Evolutionary conservation across 2,888 invertebrate genomes (phyloP).

Genomic region (Chrysolina haemoptera): DNA sequence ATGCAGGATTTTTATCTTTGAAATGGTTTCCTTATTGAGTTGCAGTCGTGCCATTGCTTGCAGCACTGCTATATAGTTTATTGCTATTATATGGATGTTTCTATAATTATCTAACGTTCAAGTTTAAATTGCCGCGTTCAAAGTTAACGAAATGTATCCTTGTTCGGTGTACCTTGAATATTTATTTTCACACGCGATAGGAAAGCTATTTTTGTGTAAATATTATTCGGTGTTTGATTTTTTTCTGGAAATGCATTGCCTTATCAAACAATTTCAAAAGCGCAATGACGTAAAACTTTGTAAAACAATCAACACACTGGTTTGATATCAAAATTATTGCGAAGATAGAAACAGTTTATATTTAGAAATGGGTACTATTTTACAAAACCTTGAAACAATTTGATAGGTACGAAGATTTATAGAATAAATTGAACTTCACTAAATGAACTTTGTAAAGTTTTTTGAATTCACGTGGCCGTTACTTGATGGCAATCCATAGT

Average conservation of each 20-base stretch:
- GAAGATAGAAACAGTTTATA: too few relatives aligned
- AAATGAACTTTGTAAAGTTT: too few relatives aligned
- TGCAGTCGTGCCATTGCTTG: not conserved
- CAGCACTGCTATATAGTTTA: not conserved
- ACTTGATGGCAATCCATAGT: too few relatives aligned
- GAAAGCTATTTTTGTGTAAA: not conserved
- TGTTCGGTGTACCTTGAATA: conserved; percentile 1
- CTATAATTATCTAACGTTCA: conserved; percentile 14
- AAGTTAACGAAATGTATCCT: conserved; percentile 8
- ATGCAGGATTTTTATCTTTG: not conserved
- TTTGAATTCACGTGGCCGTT: too few relatives aligned
- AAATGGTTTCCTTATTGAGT: conserved; percentile 17
- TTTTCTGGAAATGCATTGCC: not conserved
- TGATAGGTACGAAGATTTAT: too few relatives aligned
- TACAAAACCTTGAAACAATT: too few relatives aligned
- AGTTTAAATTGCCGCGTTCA: not conserved
- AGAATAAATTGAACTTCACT: too few relatives aligned
- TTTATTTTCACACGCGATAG: conserved; percentile 12
- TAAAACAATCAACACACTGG: not conserved
- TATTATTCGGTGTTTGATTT: conserved; percentile 15
- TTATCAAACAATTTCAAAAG: conserved; percentile 5
- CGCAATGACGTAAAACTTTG: not conserved
- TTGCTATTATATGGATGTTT: conserved; percentile 17
- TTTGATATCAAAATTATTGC: not conserved
- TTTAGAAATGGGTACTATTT: too few relatives aligned